These are phyloP conservation scores for Pandemis cinnamomeana DNA, from an alignment of 2,888 invertebrate species.

Conservation along the genomic window DNA sequence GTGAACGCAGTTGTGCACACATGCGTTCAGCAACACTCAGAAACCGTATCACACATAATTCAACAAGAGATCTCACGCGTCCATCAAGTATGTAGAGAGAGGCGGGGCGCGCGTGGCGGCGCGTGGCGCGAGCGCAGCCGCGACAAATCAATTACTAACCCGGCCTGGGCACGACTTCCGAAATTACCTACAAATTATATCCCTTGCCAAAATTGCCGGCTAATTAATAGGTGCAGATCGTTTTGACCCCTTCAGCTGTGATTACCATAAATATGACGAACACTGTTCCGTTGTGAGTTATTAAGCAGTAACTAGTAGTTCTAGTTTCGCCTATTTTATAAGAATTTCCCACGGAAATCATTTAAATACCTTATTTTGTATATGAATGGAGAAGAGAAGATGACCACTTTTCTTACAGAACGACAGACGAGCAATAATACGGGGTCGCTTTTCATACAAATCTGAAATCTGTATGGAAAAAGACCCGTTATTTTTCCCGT, in stretches of 20 bases:
- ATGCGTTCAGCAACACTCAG: conserved; percentile 39
- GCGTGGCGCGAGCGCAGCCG: conserved; percentile 55
- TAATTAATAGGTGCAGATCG: conserved; percentile 69
- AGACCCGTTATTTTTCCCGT: too few species aligned
- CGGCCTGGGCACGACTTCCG: conserved; percentile 69
- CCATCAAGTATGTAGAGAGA: conserved; percentile 57
- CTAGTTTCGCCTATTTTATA: background rate
- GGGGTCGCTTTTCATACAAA: too few species aligned
- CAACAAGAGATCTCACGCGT: conserved; percentile 66
- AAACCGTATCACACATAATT: conserved; percentile 27
- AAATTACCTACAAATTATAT: conserved; percentile 80
- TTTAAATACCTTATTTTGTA: background rate
- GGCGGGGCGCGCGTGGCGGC: conserved; percentile 63
- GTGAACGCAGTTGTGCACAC: conserved; percentile 41
- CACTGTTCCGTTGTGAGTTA: background rate
- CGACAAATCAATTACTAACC: conserved; percentile 83
- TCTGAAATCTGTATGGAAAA: too few species aligned
- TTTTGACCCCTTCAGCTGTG: conserved; percentile 25
- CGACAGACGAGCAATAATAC: too few species aligned
- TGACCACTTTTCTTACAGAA: too few species aligned
- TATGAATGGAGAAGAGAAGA: background rate
- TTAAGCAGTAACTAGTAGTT: background rate
- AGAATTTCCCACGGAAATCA: background rate
- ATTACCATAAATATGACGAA: conserved; percentile 6
- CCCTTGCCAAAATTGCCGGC: conserved; percentile 65